Evolutionary conservation across 2,888 invertebrate species (phyloP).

Genomic region (Sipha maydis): DNA sequence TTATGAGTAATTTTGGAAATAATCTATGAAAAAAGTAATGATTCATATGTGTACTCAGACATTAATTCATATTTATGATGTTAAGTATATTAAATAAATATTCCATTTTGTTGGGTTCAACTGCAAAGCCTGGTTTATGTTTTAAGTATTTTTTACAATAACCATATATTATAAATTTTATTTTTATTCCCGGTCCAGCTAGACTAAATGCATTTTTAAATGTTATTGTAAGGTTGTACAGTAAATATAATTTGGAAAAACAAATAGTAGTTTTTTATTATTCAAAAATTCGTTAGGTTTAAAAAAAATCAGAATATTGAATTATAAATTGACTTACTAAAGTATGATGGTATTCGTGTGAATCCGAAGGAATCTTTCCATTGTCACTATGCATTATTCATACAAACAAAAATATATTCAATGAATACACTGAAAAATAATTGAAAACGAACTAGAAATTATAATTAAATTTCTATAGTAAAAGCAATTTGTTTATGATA

Average conservation of each 20-base stretch:
- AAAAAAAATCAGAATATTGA: not conserved
- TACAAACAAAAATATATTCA: not conserved
- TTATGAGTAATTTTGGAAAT: too few relatives aligned
- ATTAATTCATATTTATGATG: too few relatives aligned
- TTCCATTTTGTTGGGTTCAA: too few relatives aligned
- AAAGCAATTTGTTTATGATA: not conserved
- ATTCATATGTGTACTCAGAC: not conserved
- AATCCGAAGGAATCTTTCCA: constrained; percentile 47
- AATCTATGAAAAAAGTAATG: not conserved
- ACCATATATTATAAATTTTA: too few relatives aligned
- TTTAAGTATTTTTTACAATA: too few relatives aligned
- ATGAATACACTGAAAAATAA: not conserved
- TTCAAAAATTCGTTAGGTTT: not conserved
- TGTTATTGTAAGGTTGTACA: too few relatives aligned
- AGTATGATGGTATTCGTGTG: constrained; percentile 61
- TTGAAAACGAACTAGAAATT: not conserved
- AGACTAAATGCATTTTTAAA: too few relatives aligned
- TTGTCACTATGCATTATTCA: constrained; percentile 41
- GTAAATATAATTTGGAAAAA: not conserved
- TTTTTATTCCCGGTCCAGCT: too few relatives aligned
- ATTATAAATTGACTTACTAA: constrained; percentile 53
- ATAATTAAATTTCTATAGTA: not conserved
- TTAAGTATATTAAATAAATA: too few relatives aligned
- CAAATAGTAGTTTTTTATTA: not conserved
- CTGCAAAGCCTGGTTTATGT: too few relatives aligned